A percentile compares a stretch with the other conserved stretches of the same genome.
Conservation (phyloP, 2,113 vertebrate genomes). For the Perca flavescens region DNA sequence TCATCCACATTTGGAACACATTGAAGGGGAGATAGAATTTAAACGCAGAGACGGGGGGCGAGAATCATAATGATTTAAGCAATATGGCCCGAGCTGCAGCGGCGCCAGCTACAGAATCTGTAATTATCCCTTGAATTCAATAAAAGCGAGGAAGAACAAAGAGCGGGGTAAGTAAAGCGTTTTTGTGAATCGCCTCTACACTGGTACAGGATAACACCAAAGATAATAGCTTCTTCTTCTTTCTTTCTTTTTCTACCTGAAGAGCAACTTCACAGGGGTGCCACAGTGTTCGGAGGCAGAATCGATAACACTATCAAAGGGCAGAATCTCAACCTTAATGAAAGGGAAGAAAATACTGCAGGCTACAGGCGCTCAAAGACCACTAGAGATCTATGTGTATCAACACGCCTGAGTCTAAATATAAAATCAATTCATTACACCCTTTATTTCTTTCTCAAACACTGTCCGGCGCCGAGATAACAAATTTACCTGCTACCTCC, state of each 20-base stretch:
- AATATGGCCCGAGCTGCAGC: slow-evolving; percentile 54
- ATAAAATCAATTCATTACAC: slow-evolving; percentile 82
- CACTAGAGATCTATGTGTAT: slow-evolving; percentile 71
- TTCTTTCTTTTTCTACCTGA: slow-evolving; percentile 63
- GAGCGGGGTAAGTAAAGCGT: slow-evolving; percentile 66
- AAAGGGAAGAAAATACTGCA: slow-evolving; percentile 78
- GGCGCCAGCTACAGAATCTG: slow-evolving; percentile 52
- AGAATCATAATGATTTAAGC: slow-evolving; percentile 67
- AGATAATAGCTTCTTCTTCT: slow-evolving; percentile 72
- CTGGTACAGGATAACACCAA: slow-evolving; percentile 70
- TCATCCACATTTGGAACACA: slow-evolving; percentile 43
- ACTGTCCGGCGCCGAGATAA: slow-evolving; percentile 64
- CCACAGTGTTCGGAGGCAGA: slow-evolving; percentile 72
- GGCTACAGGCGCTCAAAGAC: slow-evolving; percentile 72
- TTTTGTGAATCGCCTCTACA: slow-evolving; percentile 69
- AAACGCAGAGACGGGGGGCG: slow-evolving; percentile 33
- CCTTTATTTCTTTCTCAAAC: slow-evolving; percentile 75
- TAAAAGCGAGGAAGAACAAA: slow-evolving; percentile 74
- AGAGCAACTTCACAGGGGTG: slow-evolving; percentile 79
- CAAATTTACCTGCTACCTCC: slow-evolving; percentile 69
- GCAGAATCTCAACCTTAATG: slow-evolving; percentile 78
- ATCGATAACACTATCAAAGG: slow-evolving; percentile 82
- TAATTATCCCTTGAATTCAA: slow-evolving; percentile 72
- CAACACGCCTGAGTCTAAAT: slow-evolving; percentile 75
- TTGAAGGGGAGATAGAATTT: slow-evolving; percentile 46